Evolutionary conservation across 2,888 invertebrate species (phyloP).

Genomic region (Entomobrya multifasciata): DNA sequence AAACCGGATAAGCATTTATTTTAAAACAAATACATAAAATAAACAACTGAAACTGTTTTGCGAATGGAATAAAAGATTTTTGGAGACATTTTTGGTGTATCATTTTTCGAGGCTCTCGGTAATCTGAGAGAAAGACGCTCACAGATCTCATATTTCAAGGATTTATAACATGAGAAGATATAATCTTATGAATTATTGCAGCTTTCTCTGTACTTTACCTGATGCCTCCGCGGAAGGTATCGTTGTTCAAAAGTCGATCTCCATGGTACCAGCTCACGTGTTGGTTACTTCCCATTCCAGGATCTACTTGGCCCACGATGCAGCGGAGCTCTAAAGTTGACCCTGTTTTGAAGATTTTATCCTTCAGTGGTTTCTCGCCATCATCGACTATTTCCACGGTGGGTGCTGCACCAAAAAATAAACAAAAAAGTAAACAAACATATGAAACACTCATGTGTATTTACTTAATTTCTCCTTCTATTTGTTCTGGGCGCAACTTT

Average conservation of each 20-base stretch:
- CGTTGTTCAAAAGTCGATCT: constrained; percentile 80
- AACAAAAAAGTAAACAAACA: not conserved
- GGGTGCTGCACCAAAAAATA: constrained; percentile 80
- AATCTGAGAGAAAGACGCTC: not conserved
- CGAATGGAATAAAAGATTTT: too few relatives aligned
- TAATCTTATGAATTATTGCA: constrained; percentile 64
- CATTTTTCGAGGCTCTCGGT: too few relatives aligned
- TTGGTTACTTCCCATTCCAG: constrained; percentile 80
- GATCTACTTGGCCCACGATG: constrained; percentile 80
- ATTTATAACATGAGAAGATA: constrained; percentile 37
- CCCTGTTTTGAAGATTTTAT: constrained; percentile 81
- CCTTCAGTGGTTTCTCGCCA: constrained; percentile 81
- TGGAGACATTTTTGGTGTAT: too few relatives aligned
- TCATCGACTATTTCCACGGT: constrained; percentile 81
- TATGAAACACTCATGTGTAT: not conserved
- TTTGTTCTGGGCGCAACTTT: too few relatives aligned
- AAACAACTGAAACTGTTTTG: too few relatives aligned
- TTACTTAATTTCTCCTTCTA: constrained; percentile 9
- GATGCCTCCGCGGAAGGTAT: constrained; percentile 80
- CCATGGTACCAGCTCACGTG: constrained; percentile 81
- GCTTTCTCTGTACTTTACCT: too few relatives aligned
- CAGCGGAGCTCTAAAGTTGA: constrained; percentile 81
- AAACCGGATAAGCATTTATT: constrained; percentile 13
- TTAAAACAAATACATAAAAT: too few relatives aligned
- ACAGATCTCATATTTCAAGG: constrained; percentile 54